phyloP scores from a whole-genome alignment of 2,797 vertebrate genomes.

The Acanthopagrus latus region DNA sequence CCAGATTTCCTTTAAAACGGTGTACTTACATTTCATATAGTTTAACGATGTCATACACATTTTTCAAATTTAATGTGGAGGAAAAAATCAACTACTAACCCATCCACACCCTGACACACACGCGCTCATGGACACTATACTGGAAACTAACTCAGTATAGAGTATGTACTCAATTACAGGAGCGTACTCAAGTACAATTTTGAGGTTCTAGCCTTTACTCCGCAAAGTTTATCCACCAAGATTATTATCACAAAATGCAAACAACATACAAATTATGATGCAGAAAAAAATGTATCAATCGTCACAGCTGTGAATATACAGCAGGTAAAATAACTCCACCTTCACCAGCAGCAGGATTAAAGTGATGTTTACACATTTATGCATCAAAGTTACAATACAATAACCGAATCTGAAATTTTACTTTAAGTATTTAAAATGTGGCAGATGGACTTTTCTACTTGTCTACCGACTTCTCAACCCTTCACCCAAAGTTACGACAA shows the following conservation, averaged over 20 bases:
- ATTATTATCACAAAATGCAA: not conserved
- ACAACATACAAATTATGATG: not conserved
- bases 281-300: not conserved
- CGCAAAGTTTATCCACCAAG: too few relatives aligned
- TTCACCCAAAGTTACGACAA: too few relatives aligned
- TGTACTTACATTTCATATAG: not conserved
- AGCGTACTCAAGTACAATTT: too few relatives aligned
- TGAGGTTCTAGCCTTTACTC: not conserved
- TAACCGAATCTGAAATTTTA: not conserved
- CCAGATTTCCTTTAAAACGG: not conserved
- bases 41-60: not conserved
- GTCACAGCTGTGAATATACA: not conserved
- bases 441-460: too few relatives aligned
- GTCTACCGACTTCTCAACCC: too few relatives aligned
- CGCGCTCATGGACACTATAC: not conserved
- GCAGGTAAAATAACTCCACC: not conserved
- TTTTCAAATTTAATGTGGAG: not conserved
- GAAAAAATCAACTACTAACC: not conserved
- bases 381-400: not conserved
- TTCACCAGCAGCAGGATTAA: not conserved
- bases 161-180: not conserved
- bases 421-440: not conserved
- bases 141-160: not conserved
- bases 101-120: too few relatives aligned
- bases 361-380: not conserved